A percentile compares a stretch with the other conserved stretches of the same genome.
These are phyloP conservation scores for Rhaphigaster nebulosa DNA, from an alignment of 2,888 invertebrate species.

Conservation along the genomic window DNA sequence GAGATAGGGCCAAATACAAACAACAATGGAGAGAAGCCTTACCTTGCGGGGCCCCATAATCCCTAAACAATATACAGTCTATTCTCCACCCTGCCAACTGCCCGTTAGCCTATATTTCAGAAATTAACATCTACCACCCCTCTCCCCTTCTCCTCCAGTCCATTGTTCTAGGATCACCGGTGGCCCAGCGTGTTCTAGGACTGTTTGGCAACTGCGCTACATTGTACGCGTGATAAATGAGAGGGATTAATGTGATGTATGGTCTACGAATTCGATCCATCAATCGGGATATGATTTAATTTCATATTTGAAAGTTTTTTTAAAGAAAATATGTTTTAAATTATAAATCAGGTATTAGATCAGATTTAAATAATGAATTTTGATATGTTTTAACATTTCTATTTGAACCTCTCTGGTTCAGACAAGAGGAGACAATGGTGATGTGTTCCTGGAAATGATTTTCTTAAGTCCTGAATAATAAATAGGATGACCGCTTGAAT, in stretches of 20 bases:
- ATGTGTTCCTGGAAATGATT: no score
- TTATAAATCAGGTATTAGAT: no score
- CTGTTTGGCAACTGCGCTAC: neutral
- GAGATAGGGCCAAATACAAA: neutral
- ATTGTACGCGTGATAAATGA: neutral
- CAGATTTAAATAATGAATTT: no score
- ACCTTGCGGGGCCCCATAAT: slow-evolving; percentile 1
- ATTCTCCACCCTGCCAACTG: neutral
- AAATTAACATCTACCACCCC: neutral
- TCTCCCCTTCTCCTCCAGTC: no score
- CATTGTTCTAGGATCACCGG: neutral
- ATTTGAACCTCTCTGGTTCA: no score
- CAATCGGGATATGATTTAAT: neutral
- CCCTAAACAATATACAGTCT: slow-evolving; percentile 1
- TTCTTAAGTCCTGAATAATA: no score
- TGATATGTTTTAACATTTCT: no score
- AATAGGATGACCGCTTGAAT: no score
- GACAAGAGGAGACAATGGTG: no score
- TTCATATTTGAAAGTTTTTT: neutral
- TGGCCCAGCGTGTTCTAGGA: neutral
- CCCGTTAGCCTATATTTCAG: neutral
- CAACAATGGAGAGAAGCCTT: neutral
- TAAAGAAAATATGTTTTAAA: no score
- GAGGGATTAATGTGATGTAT: neutral
- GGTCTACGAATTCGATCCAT: neutral